These are phyloP conservation scores for Oikopleura albicans DNA, from an alignment of 23 tunicate genomes.

Conservation along the genomic window DNA sequence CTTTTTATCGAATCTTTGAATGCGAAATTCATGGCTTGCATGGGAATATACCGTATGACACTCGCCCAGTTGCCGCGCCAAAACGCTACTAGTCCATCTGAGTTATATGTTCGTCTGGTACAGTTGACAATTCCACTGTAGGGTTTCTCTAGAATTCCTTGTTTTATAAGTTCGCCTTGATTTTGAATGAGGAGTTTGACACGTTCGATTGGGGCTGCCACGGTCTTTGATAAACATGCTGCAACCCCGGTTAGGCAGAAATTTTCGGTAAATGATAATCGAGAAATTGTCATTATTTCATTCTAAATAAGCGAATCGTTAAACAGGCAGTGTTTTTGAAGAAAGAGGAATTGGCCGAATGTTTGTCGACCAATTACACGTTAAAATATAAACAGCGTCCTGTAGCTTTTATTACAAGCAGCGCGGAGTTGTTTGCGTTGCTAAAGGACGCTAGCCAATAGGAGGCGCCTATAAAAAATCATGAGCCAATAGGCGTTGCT, in stretches of 20 bases:
- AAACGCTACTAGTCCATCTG: neutral
- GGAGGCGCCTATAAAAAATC: too few species aligned
- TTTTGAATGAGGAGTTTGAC: slow-evolving; percentile 62
- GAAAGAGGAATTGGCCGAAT: too few species aligned
- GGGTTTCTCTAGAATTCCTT: neutral
- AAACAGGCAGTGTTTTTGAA: too few species aligned
- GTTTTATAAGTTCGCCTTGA: neutral
- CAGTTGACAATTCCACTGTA: neutral
- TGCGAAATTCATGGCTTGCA: slow-evolving; percentile 12
- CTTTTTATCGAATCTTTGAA: neutral
- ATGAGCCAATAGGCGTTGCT: too few species aligned
- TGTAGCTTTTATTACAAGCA: too few species aligned
- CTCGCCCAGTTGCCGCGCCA: neutral
- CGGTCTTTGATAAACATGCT: slow-evolving; percentile 73
- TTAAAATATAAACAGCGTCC: too few species aligned
- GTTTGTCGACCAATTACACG: too few species aligned
- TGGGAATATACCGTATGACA: neutral
- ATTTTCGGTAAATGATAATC: slow-evolving; percentile 32
- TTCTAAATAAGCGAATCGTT: too few species aligned
- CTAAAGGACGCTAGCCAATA: too few species aligned
- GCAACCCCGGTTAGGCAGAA: slow-evolving; percentile 78
- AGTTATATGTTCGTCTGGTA: neutral
- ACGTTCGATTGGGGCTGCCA: slow-evolving; percentile 83
- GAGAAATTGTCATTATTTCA: too few species aligned
- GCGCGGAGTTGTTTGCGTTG: too few species aligned